These are phyloP conservation scores for Lydus trimaculatus DNA, from an alignment of 2,888 invertebrate species.

Conservation along the genomic window DNA sequence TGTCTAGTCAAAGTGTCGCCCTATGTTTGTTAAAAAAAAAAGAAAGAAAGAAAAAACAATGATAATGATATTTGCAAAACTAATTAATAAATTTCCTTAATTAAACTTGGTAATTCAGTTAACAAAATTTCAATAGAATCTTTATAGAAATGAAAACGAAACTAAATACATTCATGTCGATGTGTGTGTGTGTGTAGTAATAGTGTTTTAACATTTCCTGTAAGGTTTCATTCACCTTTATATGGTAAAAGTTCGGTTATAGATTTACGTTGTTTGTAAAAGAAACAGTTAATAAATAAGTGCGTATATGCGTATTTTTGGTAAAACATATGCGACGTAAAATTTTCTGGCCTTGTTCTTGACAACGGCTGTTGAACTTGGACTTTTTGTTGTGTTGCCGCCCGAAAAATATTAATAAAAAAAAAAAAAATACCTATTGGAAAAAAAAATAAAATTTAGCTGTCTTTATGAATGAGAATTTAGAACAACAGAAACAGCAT, in stretches of 20 bases:
- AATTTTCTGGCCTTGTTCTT: not conserved
- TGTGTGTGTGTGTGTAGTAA: not conserved
- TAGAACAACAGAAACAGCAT: not conserved
- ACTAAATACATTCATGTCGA: not conserved
- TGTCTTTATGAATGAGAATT: too few species aligned
- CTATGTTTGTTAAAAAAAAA: not conserved
- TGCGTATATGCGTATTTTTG: too few species aligned
- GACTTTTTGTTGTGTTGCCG: not conserved
- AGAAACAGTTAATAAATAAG: too few species aligned
- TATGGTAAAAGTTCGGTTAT: not conserved
- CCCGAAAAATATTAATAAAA: too few species aligned
- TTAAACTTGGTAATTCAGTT: not conserved
- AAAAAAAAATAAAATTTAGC: too few species aligned
- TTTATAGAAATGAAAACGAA: not conserved
- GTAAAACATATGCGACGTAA: not conserved
- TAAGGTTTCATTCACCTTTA: slow-evolving; percentile 1
- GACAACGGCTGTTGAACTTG: not conserved
- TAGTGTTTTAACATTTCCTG: not conserved
- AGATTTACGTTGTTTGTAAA: not conserved
- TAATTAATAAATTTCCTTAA: not conserved
- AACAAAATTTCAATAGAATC: not conserved
- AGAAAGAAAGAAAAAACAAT: too few species aligned
- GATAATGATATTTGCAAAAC: too few species aligned
- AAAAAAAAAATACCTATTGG: too few species aligned
- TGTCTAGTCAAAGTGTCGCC: slow-evolving; percentile 1